Percentiles rank a stretch among this genome's conserved stretches.
Evolutionary conservation across 2,113 vertebrate genomes (phyloP).

Genomic region (Plecturocebus donacophilus): DNA sequence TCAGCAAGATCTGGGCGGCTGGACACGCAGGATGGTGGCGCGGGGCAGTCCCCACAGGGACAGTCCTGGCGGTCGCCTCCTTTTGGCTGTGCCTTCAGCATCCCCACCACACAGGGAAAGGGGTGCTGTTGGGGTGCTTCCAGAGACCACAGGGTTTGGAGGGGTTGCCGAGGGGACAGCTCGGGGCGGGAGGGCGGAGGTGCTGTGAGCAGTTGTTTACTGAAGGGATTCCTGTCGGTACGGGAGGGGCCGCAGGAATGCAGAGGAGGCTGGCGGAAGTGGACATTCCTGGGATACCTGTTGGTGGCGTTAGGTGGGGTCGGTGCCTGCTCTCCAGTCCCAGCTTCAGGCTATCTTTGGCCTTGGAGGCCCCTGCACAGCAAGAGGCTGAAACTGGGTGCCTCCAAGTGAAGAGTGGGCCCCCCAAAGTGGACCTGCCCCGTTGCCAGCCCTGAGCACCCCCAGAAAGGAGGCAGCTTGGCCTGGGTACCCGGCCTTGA

Average conservation of each 20-base stretch:
- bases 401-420: rapidly evolving
- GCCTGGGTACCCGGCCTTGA: background rate
- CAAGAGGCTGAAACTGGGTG: rapidly evolving
- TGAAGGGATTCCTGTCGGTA: slow-evolving; percentile 33
- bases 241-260: slow-evolving; percentile 65
- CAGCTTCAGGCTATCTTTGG: background rate
- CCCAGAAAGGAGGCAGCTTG: too few species aligned
- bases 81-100: background rate
- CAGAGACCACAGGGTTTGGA: background rate
- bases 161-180: background rate
- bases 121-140: too few species aligned
- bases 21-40: background rate
- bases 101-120: background rate
- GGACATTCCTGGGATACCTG: slow-evolving; percentile 77
- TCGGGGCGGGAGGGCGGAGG: background rate
- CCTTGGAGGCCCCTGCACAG: background rate
- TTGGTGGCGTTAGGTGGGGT: background rate
- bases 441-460: background rate
- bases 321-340: background rate
- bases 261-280: background rate
- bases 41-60: background rate
- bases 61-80: background rate
- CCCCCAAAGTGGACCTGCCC: background rate
- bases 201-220: background rate
- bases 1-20: rapidly evolving